Evolutionary conservation across 1,140 invertebrate species (phyloP), one percentile per base, ranked within the genome.

Genomic region (Drosophila pseudoobscura): DNA sequence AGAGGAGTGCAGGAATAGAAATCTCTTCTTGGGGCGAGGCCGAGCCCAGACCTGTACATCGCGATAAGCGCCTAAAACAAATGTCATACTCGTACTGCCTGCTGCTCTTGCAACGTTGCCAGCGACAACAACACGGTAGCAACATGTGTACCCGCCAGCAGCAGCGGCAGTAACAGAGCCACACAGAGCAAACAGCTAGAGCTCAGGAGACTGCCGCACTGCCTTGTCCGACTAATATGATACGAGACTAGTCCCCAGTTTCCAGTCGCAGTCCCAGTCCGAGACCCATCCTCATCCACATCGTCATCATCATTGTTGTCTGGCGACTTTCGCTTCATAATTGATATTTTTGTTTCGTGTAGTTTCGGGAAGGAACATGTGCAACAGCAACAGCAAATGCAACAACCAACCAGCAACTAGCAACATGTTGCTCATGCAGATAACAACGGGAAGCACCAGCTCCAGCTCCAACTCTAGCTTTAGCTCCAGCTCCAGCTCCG

Each of bases 21-120:
- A 62, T 45, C 50, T 24, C 11, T 55, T 69, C 50, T 11, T 41
- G 56, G 61, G 76, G 47, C 44, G 72, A 55, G 55, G 80, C 62
- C 62, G 57, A 58, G 63, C 50, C 55, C 61, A 51, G 78, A 69
- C 74, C 57, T 53, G 56, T 9, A 50, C 70, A 88, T 53, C 75
- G 75, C 78, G 83, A 87, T 87, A 87, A 87, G 83, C 83, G 83
- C 59, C 70, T 88, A 87, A 87, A 87, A 87, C 83, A 87, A 87
- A 88, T 87, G 83, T 87, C 83, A 87, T 76, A 78, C 75, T 82
- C 61, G 68, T 64, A 63, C 41, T 44, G 55, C 63, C 56, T 47
- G 68, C 50, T 54, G 50, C 7, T 55, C 7, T 55, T 11, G 11
- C 44, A 66, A 52, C 26, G 41, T 31, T 56, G 17, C 50, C 50